Evolutionary conservation across 2,113 vertebrate species (phyloP), one percentile per base, ranked within the genome.

Genomic region (Heloderma charlesbogerti): DNA sequence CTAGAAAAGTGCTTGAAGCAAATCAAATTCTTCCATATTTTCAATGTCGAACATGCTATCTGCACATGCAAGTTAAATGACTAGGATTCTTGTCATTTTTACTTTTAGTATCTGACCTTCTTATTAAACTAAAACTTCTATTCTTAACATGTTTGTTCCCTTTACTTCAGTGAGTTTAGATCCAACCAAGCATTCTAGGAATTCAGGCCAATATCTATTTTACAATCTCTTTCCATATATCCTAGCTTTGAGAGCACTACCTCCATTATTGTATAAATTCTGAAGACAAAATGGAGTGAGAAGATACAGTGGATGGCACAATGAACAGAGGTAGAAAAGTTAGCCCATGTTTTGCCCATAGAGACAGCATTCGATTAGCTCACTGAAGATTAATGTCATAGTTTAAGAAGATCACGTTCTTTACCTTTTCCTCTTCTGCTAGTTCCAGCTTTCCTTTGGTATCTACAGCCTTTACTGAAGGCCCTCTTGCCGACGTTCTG

Each of bases 361-460:
- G 60, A 27, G 25, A 74, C 48, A 90, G 43, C n/a, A 88, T 89
- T 93, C 92, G n/a, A 88, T 54, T 66, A 81, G 1, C 85, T 16
- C 43, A 88, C 84, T 0, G 83, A 29, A 86, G 63, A 66, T 86
- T 75, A 74, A 74, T 57, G 82, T 15, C 60, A 88, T 74, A 27
- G 84, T 31, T 92, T 90, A 79, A 86, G 45, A 86, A 86, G 88
- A 51, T 9, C 78, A 0, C 6, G 31, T 82, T 88, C 57, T 34
- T 29, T 97, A 99, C 98, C 96, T 99, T 99, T 96, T 99, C 98
- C 94, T 99, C 99, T 94, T 97, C 97, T 88, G 97, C 98, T 88
- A 98, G 95, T 40, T 99, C 99, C 92, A 99, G 98, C 71, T 97
- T 98, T 96, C 96, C 98, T 96, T 93, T 98, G 95, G 96, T 93